Base-by-base conservation (phyloP, 2,888 invertebrate species). In the Scaptomyza tumidula region DNA sequence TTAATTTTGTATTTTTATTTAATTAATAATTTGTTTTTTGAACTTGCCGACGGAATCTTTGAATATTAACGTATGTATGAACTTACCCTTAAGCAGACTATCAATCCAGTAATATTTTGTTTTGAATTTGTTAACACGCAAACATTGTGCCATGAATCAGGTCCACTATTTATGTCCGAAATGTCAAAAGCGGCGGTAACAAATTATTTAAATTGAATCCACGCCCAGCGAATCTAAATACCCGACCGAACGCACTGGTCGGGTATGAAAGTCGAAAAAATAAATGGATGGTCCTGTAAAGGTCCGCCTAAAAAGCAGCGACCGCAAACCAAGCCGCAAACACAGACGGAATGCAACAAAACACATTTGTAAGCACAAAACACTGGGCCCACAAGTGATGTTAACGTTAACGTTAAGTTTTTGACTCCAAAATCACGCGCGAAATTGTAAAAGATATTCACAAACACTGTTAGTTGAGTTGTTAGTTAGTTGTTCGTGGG, bases 161-260 rank as follows among this genome's bases (percentile, higher is more conserved):
- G 54, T 44, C 46, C 64, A 69, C 75, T 75, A 84, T 84, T 75
- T 77, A 82, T 62, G 86, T 84, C 84, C 54, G 45, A 75, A 83
- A 83, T 86, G 84, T 86, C 82, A 85, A 78, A 71, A 85, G 57
- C 75, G 64, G 69, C 71, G 80, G 78, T 67, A 72, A 84, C 88
- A 86, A 86, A 86, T 86, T 88, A 86, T 64, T 80, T 77, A 86
- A 87, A 86, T 88, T 86, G 82, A 76, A 78, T 85, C 63, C 62
- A 80, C 85, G 88, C 86, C 86, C 85, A 79, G 63, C 76, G 46
- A 56, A 74, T 75, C 66, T 63, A 62, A 69, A 61, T 73, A 53
- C 45, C 61, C 66, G 75, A 58, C 74, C 74, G 63, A 54, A 24
- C 64, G 41, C 33, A 39, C 45, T 52, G 64, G 29, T 64, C 50